Evolutionary conservation across 2,888 invertebrate species (phyloP).

Genomic region (Cremastinae sp.): DNA sequence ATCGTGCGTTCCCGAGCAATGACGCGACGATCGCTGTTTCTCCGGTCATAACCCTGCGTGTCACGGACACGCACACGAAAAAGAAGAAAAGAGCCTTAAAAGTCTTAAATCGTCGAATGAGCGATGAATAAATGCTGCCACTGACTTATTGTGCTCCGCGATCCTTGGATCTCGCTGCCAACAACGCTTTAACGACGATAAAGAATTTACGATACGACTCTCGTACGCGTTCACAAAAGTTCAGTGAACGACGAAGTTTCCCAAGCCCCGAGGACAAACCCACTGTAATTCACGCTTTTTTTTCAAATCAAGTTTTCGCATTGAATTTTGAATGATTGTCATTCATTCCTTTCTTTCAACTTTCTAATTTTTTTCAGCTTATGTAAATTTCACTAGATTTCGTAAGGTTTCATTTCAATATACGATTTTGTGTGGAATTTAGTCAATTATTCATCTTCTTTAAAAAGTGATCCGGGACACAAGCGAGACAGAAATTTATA

Average conservation of each 20-base stretch:
- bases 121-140: slow-evolving; percentile 14
- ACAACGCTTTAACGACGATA: background rate
- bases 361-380: too few species aligned
- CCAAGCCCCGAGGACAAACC: too few species aligned
- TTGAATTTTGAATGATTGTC: too few species aligned
- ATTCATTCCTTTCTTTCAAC: too few species aligned
- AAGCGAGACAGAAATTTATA: too few species aligned
- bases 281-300: too few species aligned
- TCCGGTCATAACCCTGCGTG: slow-evolving; percentile 52
- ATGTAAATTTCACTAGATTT: too few species aligned
- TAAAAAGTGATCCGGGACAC: too few species aligned
- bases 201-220: background rate
- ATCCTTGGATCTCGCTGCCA: background rate
- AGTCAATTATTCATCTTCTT: too few species aligned
- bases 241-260: background rate
- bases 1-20: slow-evolving; percentile 37
- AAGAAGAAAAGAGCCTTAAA: background rate
- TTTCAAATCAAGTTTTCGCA: too few species aligned
- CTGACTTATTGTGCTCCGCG: background rate
- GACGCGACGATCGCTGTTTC: slow-evolving; percentile 46
- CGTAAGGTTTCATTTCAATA: too few species aligned
- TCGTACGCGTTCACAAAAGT: background rate
- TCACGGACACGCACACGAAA: slow-evolving; percentile 27
- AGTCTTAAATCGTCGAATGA: slow-evolving; percentile 46
- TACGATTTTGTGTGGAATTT: too few species aligned